Base-by-base conservation (phyloP, 2,797 vertebrate genomes). In the Myotis myotis region DNA sequence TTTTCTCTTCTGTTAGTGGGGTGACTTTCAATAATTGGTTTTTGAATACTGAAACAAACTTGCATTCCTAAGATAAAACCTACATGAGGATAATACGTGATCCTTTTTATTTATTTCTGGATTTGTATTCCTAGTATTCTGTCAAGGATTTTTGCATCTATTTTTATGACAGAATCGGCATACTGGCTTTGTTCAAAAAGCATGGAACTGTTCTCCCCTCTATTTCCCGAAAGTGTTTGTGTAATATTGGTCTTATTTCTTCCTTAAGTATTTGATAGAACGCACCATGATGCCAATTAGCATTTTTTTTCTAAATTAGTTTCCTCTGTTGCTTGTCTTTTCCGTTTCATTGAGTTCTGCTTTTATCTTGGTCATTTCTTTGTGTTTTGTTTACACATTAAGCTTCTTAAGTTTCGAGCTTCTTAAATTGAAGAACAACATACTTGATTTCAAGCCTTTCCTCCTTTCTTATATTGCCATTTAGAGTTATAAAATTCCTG, bases 351-450 rank as follows among this genome's bases (percentile, higher is more conserved):
- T 57, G 70, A 88, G 47, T 75, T 75, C 47, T 75, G 47, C 9
- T 75, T 49, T 93, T 82, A 87, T 74, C 47, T 57, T 68, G 78
- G 83, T 83, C 38, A 89, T 81, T 71, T 71, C 92, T 93, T 47
- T 89, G 74, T 60, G 30, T 75, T 68, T 88, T 68, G 9, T 68
- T 88, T 76, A 71, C 7, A 76, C 15, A 76, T 76, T 38, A 57
- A 70, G 20, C 47, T 72, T 92, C 82, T 87, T 41, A 74, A 87
- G n/a, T 30, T 57, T 70, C 22, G 17, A 47, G 17, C 47, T 55
- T 86, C 81, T 78, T 49, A 80, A 93, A 64, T 16, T 57, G 38
- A 22, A 93, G 60, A 57, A n/a, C 36, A 88, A 6, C 8, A 12
- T n/a, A 38, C 49, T 83, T 76, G 70, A 93, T 88, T 89, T 83